phyloP scores from a whole-genome alignment of 2,113 vertebrate genomes.

The Oenanthe melanoleuca region DNA sequence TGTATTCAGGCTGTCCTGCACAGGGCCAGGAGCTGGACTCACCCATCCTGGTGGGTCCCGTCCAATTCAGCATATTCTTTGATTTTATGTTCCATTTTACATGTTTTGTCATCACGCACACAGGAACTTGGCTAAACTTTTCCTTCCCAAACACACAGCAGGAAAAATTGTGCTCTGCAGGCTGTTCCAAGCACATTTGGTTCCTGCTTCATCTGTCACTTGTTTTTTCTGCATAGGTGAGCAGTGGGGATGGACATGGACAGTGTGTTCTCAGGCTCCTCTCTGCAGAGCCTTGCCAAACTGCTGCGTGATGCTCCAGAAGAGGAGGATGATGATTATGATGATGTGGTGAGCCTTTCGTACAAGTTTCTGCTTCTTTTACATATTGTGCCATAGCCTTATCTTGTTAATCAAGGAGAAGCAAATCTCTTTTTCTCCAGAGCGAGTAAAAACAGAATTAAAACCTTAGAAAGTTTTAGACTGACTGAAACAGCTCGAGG shows the following conservation, averaged over 20 bases:
- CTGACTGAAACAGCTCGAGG: background rate
- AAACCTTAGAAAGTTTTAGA: background rate
- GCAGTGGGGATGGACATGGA: slow-evolving; percentile 49
- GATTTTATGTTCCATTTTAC: background rate
- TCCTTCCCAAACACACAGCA: background rate
- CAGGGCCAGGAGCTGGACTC: background rate
- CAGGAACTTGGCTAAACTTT: background rate
- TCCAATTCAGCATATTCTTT: background rate
- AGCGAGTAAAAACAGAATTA: background rate
- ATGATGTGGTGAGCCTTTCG: slow-evolving; percentile 8
- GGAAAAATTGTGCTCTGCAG: background rate
- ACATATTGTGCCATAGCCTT: background rate
- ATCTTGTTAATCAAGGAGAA: background rate
- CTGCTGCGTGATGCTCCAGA: slow-evolving; percentile 70
- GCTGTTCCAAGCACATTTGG: background rate
- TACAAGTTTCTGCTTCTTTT: background rate
- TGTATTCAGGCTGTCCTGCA: background rate
- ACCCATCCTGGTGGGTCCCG: rapidly evolving
- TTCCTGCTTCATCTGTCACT: background rate
- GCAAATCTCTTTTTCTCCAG: background rate
- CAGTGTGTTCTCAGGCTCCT: slow-evolving; percentile 56
- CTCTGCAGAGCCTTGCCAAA: slow-evolving; percentile 78
- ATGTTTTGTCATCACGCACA: rapidly evolving
- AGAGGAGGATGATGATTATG: slow-evolving; percentile 47
- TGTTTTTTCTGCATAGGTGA: background rate